phyloP scores from a whole-genome alignment of 2,113 vertebrate species.

The Phocoena phocoena region DNA sequence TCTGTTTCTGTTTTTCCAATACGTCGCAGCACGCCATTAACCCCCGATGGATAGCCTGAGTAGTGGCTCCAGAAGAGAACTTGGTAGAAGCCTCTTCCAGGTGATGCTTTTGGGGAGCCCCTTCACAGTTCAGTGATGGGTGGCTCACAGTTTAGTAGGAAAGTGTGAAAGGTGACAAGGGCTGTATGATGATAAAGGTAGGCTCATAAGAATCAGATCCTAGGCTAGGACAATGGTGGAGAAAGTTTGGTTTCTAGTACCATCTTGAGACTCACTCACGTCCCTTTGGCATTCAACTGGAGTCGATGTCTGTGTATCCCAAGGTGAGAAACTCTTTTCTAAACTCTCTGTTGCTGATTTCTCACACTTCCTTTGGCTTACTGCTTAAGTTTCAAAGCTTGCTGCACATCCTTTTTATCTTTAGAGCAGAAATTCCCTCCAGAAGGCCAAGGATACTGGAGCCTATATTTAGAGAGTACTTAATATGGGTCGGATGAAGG shows the following conservation, averaged over 20 bases:
- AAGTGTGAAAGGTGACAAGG: background rate
- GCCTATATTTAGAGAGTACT: background rate
- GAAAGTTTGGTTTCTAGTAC: background rate
- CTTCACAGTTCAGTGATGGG: background rate
- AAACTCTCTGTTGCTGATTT: background rate
- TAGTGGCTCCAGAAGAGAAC: background rate
- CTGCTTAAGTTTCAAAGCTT: constrained; percentile 3
- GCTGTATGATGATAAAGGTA: background rate
- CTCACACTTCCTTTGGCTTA: background rate
- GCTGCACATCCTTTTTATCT: background rate
- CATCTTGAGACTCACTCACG: background rate
- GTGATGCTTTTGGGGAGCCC: background rate
- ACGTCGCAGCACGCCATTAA: background rate
- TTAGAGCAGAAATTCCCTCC: background rate
- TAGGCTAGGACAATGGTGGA: background rate
- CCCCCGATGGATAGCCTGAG: background rate
- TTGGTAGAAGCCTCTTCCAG: background rate
- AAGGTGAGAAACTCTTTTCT: background rate
- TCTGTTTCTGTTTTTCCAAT: background rate
- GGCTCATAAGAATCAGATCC: background rate
- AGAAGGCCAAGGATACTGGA: background rate
- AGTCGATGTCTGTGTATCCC: background rate
- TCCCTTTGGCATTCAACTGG: background rate
- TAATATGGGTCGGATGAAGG: background rate
- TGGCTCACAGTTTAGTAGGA: background rate